These are phyloP conservation scores for Trissonchulus latispiculum DNA, from an alignment of 2,888 invertebrate genomes.

Conservation along the genomic window DNA sequence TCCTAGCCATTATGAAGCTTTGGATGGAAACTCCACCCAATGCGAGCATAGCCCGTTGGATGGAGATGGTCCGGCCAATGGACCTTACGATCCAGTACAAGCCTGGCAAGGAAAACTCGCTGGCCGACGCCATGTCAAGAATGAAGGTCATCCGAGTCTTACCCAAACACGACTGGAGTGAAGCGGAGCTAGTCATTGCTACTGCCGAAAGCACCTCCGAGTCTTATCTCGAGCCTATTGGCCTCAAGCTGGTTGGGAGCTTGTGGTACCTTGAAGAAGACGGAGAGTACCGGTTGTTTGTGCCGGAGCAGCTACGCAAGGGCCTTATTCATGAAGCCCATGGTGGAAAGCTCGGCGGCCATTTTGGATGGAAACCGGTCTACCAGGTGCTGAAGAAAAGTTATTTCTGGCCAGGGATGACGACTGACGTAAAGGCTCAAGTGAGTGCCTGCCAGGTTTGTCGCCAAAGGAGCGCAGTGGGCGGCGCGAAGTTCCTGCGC, in stretches of 20 bases:
- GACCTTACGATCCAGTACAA: background rate
- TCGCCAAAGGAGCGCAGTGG: background rate
- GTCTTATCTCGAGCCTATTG: background rate
- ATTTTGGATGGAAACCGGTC: background rate
- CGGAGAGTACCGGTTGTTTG: background rate
- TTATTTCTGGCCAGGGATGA: background rate
- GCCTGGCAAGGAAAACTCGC: background rate
- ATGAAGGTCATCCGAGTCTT: background rate
- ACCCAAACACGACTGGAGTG: background rate
- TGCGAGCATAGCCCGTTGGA: background rate
- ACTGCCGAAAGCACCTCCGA: background rate
- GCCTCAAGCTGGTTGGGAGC: background rate
- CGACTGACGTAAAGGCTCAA: background rate
- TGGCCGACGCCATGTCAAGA: background rate
- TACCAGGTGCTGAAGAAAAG: background rate
- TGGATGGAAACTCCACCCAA: background rate
- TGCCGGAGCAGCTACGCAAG: too few species aligned
- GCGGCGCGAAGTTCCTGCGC: background rate
- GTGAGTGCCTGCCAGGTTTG: background rate
- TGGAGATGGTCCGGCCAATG: background rate
- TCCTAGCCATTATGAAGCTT: background rate
- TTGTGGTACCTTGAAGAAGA: background rate
- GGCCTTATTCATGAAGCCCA: background rate
- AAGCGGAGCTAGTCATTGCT: background rate
- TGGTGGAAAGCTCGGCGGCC: background rate